Percentiles rank a stretch among this genome's conserved stretches.
Conservation (phyloP, 2,113 vertebrate species). For the Spea multiplicata region DNA sequence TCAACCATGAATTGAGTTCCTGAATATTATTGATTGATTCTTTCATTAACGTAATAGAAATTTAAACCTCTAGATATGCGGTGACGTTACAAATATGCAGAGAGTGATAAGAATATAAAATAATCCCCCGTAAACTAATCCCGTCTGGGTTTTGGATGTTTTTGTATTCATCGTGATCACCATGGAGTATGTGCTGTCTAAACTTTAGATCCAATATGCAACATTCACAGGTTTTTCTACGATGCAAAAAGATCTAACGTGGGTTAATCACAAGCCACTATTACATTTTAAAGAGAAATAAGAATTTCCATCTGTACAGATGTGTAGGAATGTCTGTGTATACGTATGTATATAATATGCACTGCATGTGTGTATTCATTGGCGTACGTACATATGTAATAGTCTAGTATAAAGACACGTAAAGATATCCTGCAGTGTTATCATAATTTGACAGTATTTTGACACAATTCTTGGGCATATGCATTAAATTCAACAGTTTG, state of each 20-base stretch:
- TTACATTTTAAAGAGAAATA: neutral
- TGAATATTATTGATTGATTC: constrained; percentile 46
- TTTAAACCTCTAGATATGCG: constrained; percentile 32
- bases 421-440: no score
- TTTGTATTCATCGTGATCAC: constrained; percentile 15
- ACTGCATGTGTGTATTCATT: no score
- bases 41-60: constrained; percentile 43
- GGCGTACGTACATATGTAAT: no score
- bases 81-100: constrained; percentile 40
- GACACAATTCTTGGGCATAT: no score
- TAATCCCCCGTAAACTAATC: constrained; percentile 16
- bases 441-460: no score
- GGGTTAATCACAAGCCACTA: constrained; percentile 11
- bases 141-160: constrained; percentile 36
- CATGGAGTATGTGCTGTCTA: neutral
- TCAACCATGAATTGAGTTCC: constrained; percentile 38
- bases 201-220: constrained; percentile 24
- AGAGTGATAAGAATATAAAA: constrained; percentile 40
- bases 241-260: neutral
- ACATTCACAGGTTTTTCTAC: constrained; percentile 4
- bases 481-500: no score
- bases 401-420: no score
- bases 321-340: no score
- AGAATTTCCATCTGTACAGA: no score
- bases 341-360: no score